phyloP scores from a whole-genome alignment of 2,797 vertebrate species.

The Chelon labrosus region DNA sequence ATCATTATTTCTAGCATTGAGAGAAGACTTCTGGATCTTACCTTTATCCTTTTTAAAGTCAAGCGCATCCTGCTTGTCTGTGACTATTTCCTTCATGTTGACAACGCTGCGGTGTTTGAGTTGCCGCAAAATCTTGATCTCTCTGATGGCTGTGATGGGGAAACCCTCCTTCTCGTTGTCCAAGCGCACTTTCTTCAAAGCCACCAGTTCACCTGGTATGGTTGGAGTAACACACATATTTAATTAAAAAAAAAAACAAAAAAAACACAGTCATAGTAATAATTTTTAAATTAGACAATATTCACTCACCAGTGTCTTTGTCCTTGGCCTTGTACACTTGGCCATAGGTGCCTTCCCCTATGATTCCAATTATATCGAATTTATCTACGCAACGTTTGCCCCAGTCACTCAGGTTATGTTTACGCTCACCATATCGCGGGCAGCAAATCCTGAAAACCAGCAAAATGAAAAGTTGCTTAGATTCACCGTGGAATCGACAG shows the following conservation, averaged over 20 bases:
- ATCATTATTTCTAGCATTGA: not conserved
- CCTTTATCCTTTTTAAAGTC: constrained; percentile 99
- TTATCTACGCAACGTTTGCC: constrained; percentile 99
- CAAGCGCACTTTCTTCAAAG: constrained; percentile 97
- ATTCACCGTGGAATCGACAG: not conserved
- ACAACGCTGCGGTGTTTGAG: constrained; percentile 98
- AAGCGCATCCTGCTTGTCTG: constrained; percentile 98
- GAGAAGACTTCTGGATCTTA: constrained; percentile 56
- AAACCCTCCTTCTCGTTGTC: constrained; percentile 99
- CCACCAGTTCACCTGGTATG: constrained; percentile 92
- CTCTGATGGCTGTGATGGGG: constrained; percentile 98
- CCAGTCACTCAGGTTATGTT: constrained; percentile 97
- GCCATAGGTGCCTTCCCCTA: constrained; percentile 98
- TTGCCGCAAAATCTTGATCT: constrained; percentile 98
- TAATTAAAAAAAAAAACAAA: not conserved
- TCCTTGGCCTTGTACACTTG: constrained; percentile 99
- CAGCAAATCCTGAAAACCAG: constrained; percentile 92
- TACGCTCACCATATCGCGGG: constrained; percentile 95
- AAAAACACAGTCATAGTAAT: not conserved
- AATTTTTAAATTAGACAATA: not conserved
- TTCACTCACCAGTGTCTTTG: constrained; percentile 93
- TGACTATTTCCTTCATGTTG: constrained; percentile 99
- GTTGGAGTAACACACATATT: not conserved
- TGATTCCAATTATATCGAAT: constrained; percentile 98
- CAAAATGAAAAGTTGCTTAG: constrained; percentile 12